These are phyloP conservation scores for Hyperoplus immaculatus DNA, from an alignment of 2,797 vertebrate genomes.

Conservation along the genomic window DNA sequence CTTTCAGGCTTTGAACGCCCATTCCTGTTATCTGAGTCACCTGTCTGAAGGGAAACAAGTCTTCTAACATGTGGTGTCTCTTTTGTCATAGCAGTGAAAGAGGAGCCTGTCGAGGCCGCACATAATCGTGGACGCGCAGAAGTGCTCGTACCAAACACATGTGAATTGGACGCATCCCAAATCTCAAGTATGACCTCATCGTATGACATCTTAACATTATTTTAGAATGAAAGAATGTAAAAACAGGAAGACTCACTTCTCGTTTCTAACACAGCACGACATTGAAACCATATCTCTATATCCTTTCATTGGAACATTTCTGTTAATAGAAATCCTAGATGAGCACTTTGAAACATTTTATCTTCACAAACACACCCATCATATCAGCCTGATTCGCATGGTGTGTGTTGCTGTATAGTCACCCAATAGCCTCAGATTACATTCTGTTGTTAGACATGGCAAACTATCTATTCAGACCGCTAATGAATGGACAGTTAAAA, in stretches of 20 bases:
- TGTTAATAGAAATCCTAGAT: background rate
- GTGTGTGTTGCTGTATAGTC: background rate
- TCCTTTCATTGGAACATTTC: background rate
- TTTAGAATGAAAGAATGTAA: background rate
- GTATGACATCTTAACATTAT: background rate
- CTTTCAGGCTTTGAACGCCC: background rate
- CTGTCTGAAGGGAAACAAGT: background rate
- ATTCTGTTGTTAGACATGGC: background rate
- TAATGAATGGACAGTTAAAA: background rate
- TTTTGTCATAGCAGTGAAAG: conserved; percentile 47
- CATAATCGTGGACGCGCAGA: conserved; percentile 68
- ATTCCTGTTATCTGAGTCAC: background rate
- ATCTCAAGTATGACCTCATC: conserved; percentile 65
- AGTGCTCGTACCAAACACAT: conserved; percentile 93
- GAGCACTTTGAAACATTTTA: background rate
- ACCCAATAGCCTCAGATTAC: background rate
- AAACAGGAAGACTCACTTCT: background rate
- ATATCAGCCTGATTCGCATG: background rate
- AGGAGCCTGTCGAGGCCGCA: conserved; percentile 38
- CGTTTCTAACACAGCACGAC: background rate
- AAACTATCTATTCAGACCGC: background rate
- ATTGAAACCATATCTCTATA: background rate
- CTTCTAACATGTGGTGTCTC: background rate
- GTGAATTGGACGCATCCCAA: conserved; percentile 84
- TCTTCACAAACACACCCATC: conserved; percentile 7